phyloP scores from a whole-genome alignment of 2,888 invertebrate species.

The Torymus aiolomorphi region DNA sequence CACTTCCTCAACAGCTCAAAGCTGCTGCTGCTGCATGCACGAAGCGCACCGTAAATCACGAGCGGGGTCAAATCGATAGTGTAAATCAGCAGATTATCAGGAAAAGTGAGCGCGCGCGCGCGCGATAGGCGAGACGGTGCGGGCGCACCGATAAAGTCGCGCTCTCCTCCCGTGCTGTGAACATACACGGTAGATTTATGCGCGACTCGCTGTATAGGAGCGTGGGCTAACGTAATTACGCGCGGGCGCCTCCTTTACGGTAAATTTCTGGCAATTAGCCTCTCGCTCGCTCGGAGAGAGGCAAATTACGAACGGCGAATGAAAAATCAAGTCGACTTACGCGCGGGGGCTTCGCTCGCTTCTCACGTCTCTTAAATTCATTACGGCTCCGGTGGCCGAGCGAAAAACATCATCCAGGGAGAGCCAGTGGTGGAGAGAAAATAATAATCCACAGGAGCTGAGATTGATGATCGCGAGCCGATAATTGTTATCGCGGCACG shows the following conservation, averaged over 20 bases:
- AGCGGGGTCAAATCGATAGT: not conserved
- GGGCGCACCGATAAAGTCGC: conserved; percentile 4
- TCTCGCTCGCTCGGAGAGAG: not conserved
- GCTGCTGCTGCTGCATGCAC: not conserved
- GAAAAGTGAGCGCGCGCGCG: not conserved
- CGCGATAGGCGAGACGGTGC: not conserved
- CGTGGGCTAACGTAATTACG: conserved; percentile 13
- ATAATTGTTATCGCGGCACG: conserved; percentile 14
- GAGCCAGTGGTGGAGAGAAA: too few relatives aligned
- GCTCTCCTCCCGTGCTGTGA: too few relatives aligned
- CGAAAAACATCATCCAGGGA: too few relatives aligned
- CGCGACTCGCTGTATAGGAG: not conserved
- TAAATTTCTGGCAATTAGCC: conserved; percentile 42
- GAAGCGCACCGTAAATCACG: conserved; percentile 5
- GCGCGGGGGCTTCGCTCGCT: not conserved
- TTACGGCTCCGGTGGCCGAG: too few relatives aligned
- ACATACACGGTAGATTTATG: not conserved
- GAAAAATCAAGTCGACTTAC: not conserved
- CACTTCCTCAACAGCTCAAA: not conserved
- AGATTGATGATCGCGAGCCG: not conserved
- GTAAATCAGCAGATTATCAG: conserved; percentile 31
- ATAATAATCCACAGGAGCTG: not conserved
- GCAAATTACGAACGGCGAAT: conserved; percentile 2
- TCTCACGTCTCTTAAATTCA: too few relatives aligned
- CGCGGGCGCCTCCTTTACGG: conserved; percentile 22